These are phyloP conservation scores for Dasypolia templi DNA, from an alignment of 2,888 invertebrate species.

Conservation along the genomic window DNA sequence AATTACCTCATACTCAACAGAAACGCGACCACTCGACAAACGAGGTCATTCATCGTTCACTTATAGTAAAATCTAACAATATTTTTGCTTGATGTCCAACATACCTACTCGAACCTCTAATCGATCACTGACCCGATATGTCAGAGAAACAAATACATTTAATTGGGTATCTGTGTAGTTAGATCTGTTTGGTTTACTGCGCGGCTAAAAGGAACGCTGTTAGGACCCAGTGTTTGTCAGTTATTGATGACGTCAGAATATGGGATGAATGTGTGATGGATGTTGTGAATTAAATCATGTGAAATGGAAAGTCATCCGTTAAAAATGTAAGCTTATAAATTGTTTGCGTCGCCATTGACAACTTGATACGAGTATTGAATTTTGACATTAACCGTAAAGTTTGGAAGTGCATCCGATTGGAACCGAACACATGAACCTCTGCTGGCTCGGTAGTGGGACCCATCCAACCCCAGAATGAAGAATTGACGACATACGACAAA, in stretches of 20 bases:
- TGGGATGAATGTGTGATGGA: constrained; percentile 29
- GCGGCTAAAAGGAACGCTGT: constrained; percentile 59
- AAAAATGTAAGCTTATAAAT: too few species aligned
- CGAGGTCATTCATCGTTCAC: not conserved
- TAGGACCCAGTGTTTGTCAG: constrained; percentile 21
- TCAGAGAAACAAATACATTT: constrained; percentile 50
- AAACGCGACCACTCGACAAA: not conserved
- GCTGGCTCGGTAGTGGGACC: too few species aligned
- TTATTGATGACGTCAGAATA: constrained; percentile 35
- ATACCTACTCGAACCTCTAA: constrained; percentile 1
- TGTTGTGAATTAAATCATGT: not conserved
- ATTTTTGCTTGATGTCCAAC: not conserved
- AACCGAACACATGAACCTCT: too few species aligned
- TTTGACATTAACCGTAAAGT: too few species aligned
- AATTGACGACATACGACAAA: too few species aligned
- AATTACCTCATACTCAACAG: too few species aligned
- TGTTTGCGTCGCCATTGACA: too few species aligned
- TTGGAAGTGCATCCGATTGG: too few species aligned
- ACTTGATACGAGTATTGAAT: too few species aligned
- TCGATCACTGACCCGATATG: constrained; percentile 29
- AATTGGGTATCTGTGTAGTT: constrained; percentile 55
- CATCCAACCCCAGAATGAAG: too few species aligned
- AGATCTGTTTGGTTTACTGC: constrained; percentile 47
- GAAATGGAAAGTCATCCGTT: not conserved
- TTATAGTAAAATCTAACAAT: not conserved